Evolutionary conservation across 2,888 invertebrate species (phyloP), one percentile per base, ranked within the genome.

Genomic region (Stenodema calcarata): DNA sequence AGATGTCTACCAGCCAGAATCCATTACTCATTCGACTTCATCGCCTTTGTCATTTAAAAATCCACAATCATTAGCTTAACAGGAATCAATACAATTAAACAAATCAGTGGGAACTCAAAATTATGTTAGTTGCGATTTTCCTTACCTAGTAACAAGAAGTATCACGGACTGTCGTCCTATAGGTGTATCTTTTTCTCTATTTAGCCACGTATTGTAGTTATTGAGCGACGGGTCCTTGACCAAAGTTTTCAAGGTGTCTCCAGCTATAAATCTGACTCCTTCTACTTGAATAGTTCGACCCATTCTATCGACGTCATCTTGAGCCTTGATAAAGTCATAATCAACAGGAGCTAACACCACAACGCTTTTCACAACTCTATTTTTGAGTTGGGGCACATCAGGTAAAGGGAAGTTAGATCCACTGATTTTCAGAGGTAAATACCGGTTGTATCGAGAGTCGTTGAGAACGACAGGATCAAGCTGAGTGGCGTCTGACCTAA

Each of bases 351-450:
- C 96, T 88, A 97, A 91, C 0, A 96, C 96, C 0, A 97, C 96
- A 0, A 97, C 96, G 90, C 96, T 96, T 12, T 95, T 94, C n/a
- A 97, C 94, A 90, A 93, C 94, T 90, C 95, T 94, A 78, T 95
- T 96, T 90, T 93, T 93, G 30, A 97, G 91, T 90, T 94, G 94
- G n/a, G 94, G 93, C 30, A 94, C 94, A 90, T 96, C 95, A 3
- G 96, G 96, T 82, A 96, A 93, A 3, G 97, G 96, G 90, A 97
- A 97, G 89, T 96, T 95, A 41, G 95, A 94, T 0, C 96, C 96
- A 89, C 95, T 96, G 41, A 96, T 95, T 93, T 96, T 96, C 78
- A 97, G 91, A 16, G 96, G 96, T 86, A 97, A 92, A 91, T 96
- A 97, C 90, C 96, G 93, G 91, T 96, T 96, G 90, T 96, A 96